A percentile compares a stretch with the other conserved stretches of the same genome.
Evolutionary conservation across 1,140 invertebrate species (phyloP).

Genomic region (Metopolophium dirhodum): DNA sequence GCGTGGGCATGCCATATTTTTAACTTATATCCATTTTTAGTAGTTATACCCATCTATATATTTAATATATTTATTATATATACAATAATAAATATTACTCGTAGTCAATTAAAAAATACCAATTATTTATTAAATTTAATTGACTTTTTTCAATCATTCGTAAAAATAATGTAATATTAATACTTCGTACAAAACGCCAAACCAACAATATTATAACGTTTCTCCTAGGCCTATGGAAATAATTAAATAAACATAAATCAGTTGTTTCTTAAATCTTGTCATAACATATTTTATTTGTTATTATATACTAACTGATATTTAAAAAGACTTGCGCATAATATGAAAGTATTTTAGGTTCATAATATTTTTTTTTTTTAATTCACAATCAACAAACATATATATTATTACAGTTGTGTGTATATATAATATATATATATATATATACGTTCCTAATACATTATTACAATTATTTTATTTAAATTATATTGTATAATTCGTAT

Average conservation of each 20-base stretch:
- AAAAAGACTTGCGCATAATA: constrained; percentile 1
- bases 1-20: constrained; percentile 44
- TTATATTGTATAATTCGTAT: constrained; percentile 2
- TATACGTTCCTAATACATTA: background rate
- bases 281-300: background rate
- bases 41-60: constrained; percentile 15
- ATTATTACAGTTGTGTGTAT: background rate
- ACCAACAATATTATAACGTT: background rate
- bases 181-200: background rate
- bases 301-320: too few relatives aligned
- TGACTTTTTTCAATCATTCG: constrained; percentile 24
- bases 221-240: background rate
- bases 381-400: background rate
- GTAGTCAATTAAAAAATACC: constrained; percentile 48
- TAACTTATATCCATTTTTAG: background rate
- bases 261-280: background rate
- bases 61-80: background rate
- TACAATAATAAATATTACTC: constrained; percentile 27
- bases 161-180: constrained; percentile 7
- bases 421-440: background rate
- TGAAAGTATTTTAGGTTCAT: background rate
- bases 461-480: background rate
- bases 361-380: background rate
- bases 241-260: constrained; percentile 6
- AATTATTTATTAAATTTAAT: constrained; percentile 25